Percentiles rank a stretch among this genome's conserved stretches.
phyloP scores from a whole-genome alignment of 2,113 vertebrate genomes.

The Periophthalmus modestus region DNA sequence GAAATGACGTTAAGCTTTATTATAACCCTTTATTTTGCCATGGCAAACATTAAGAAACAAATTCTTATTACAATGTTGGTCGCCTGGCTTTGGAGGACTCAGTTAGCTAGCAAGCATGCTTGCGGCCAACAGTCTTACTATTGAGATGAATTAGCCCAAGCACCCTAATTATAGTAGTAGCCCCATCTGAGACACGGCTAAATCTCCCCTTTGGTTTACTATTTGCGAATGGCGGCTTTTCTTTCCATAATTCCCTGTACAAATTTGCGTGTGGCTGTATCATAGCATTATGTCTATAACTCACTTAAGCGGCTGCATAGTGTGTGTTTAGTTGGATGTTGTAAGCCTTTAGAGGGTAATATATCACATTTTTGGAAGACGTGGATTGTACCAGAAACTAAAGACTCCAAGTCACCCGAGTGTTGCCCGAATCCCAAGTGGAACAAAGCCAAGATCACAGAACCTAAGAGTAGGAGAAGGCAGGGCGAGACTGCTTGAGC shows the following conservation, averaged over 20 bases:
- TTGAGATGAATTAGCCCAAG: no score
- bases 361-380: background rate
- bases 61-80: no score
- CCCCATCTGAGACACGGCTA: no score
- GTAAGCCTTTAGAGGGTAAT: background rate
- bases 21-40: no score
- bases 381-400: background rate
- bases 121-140: no score
- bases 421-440: background rate
- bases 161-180: no score
- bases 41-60: no score
- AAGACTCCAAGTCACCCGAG: slow-evolving; percentile 5
- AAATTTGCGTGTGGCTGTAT: background rate
- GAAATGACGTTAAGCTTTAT: no score
- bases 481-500: background rate
- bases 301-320: background rate
- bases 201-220: background rate
- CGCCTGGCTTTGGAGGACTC: no score
- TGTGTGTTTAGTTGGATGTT: slow-evolving; percentile 1
- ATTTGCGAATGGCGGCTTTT: background rate
- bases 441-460: background rate
- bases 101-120: no score
- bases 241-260: background rate
- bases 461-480: background rate
- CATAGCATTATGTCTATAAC: slow-evolving; percentile 5